Evolutionary conservation across 2,888 invertebrate genomes (phyloP).

Genomic region (Agriopis marginaria): DNA sequence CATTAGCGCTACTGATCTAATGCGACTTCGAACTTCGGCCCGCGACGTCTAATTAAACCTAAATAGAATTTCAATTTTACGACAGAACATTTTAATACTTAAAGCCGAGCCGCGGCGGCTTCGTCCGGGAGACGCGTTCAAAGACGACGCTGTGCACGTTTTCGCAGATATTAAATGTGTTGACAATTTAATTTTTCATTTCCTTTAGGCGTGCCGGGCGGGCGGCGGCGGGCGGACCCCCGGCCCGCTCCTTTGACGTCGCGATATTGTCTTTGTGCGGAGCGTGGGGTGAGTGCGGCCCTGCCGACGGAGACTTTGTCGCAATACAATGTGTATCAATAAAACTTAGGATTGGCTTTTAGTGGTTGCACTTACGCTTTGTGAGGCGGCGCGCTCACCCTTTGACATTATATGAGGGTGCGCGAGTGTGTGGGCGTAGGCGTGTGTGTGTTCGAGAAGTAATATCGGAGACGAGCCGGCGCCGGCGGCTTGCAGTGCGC

Average conservation of each 20-base stretch:
- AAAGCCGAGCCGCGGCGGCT: conserved; percentile 77
- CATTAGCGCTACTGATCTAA: conserved; percentile 85
- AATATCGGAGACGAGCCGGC: conserved; percentile 75
- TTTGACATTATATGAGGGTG: conserved; percentile 84
- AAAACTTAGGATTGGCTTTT: conserved; percentile 87
- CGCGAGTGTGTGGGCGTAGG: conserved; percentile 52
- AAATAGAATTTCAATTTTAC: conserved; percentile 84
- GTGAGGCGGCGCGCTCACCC: conserved; percentile 85
- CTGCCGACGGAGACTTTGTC: conserved; percentile 84
- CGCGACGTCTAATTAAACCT: conserved; percentile 83
- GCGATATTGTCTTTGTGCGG: conserved; percentile 87
- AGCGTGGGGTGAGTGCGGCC: conserved; percentile 82
- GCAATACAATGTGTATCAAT: conserved; percentile 87
- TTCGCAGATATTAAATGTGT: conserved; percentile 87
- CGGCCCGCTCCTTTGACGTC: conserved; percentile 84
- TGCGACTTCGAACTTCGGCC: conserved; percentile 80
- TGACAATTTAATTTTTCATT: conserved; percentile 87
- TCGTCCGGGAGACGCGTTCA: conserved; percentile 81
- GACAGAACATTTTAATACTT: conserved; percentile 83
- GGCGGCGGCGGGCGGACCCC: conserved; percentile 65
- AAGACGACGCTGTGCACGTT: conserved; percentile 84
- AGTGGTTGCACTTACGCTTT: conserved; percentile 87
- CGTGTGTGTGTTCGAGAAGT: conserved; percentile 60
- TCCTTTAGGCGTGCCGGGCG: conserved; percentile 78
- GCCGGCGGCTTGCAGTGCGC: conserved; percentile 59